Evolutionary conservation across 2,888 invertebrate genomes (phyloP).

Genomic region (Tyria jacobaeae): DNA sequence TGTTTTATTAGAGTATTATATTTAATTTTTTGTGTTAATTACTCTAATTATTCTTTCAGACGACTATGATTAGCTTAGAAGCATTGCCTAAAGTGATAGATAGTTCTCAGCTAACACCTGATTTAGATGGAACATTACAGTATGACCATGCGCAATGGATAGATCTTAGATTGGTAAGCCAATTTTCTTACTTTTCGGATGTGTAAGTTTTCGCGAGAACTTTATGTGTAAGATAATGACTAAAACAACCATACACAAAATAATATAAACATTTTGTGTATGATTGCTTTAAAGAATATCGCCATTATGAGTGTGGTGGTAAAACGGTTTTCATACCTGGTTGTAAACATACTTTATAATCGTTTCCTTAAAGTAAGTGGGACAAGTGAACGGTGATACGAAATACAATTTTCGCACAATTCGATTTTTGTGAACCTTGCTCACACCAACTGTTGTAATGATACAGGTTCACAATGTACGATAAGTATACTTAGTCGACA

Average conservation of each 20-base stretch:
- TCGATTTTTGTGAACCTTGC: constrained; percentile 16
- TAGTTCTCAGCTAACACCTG: constrained; percentile 95
- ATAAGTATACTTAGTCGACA: constrained; percentile 17
- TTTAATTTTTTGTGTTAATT: not conserved
- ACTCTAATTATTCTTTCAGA: constrained; percentile 87
- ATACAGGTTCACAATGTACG: no score
- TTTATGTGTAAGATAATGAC: not conserved
- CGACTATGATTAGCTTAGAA: constrained; percentile 98
- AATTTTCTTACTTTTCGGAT: constrained; percentile 15
- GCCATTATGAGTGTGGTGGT: constrained; percentile 35
- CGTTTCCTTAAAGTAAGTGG: constrained; percentile 23
- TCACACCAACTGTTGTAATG: constrained; percentile 21
- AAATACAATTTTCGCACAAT: constrained; percentile 7
- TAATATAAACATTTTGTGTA: constrained; percentile 9
- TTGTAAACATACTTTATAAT: constrained; percentile 30
- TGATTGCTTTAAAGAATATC: constrained; percentile 25
- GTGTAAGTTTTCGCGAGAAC: not conserved
- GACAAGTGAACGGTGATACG: constrained; percentile 15
- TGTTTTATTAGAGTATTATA: not conserved
- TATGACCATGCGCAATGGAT: constrained; percentile 99
- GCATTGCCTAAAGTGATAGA: constrained; percentile 97
- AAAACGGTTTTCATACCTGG: constrained; percentile 26
- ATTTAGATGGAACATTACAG: constrained; percentile 96
- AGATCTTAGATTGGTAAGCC: constrained; percentile 92
- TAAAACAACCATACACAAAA: constrained; percentile 1